phyloP scores from a whole-genome alignment of 2,797 vertebrate genomes.

The Smutsia gigantea region DNA sequence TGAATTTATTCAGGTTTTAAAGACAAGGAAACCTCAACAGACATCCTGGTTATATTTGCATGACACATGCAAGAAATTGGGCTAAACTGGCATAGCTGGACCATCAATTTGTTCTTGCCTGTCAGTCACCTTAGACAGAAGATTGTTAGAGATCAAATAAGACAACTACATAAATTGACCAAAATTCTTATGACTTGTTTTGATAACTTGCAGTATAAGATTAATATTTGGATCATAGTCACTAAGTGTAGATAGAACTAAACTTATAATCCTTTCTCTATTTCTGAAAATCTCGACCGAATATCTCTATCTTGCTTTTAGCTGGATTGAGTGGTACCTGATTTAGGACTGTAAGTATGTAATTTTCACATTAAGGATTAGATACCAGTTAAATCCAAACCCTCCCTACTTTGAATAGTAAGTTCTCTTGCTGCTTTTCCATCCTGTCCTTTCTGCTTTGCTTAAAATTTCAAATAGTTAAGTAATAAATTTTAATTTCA shows the following conservation, averaged over 20 bases:
- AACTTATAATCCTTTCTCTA: neutral
- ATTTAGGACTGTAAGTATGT: neutral
- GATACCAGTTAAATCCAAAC: neutral
- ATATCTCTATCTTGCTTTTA: neutral
- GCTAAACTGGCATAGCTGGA: neutral
- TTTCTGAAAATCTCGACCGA: neutral
- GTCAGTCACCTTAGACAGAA: neutral
- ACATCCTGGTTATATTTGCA: neutral
- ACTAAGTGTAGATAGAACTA: neutral
- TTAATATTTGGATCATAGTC: neutral
- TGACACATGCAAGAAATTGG: neutral
- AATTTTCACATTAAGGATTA: neutral
- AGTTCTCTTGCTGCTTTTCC: neutral
- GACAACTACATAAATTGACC: neutral
- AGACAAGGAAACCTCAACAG: neutral
- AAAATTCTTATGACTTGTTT: neutral
- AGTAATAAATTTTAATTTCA: neutral
- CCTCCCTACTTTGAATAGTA: neutral
- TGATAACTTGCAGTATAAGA: neutral
- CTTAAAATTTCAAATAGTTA: neutral
- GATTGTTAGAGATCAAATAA: neutral
- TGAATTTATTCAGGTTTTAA: neutral
- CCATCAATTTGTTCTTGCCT: neutral
- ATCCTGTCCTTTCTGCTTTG: neutral
- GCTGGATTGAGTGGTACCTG: neutral